A percentile compares a stretch with the other conserved stretches of the same genome.
These are phyloP conservation scores for Embiotoca jacksoni DNA, from an alignment of 2,113 vertebrate species.

Conservation along the genomic window DNA sequence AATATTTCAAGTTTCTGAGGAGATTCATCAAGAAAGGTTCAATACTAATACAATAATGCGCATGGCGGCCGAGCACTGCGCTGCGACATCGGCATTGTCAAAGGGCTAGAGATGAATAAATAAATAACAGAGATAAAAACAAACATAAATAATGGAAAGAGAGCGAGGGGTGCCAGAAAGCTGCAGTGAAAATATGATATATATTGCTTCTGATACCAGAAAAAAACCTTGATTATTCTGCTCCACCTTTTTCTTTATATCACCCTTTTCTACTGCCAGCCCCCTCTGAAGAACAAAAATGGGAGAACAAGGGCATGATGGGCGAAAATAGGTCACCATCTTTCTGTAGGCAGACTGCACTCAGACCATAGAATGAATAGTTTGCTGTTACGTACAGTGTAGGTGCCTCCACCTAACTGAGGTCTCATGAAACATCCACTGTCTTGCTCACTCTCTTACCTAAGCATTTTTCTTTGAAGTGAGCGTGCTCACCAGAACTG, in stretches of 20 bases:
- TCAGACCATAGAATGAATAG: slow-evolving; percentile 24
- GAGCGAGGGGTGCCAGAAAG: slow-evolving; percentile 23
- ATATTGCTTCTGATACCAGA: slow-evolving; percentile 47
- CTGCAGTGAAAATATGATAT: slow-evolving; percentile 48
- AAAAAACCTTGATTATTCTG: slow-evolving; percentile 57
- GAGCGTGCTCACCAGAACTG: slow-evolving; percentile 1
- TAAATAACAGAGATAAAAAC: slow-evolving; percentile 57
- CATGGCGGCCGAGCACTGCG: not conserved
- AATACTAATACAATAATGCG: slow-evolving; percentile 66
- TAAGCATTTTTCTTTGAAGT: slow-evolving; percentile 43
- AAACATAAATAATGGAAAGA: slow-evolving; percentile 65
- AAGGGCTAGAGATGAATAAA: slow-evolving; percentile 49
- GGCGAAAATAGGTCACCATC: slow-evolving; percentile 46
- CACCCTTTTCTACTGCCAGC: slow-evolving; percentile 20
- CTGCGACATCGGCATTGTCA: slow-evolving; percentile 24
- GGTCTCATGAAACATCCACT: slow-evolving; percentile 21
- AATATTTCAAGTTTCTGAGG: slow-evolving; percentile 68
- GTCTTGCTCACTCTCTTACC: not conserved
- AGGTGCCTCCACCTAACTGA: slow-evolving; percentile 28
- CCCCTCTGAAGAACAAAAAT: slow-evolving; percentile 33
- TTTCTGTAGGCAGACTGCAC: slow-evolving; percentile 38
- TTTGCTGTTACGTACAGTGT: slow-evolving; percentile 24
- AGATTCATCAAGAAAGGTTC: slow-evolving; percentile 69
- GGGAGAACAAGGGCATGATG: slow-evolving; percentile 7
- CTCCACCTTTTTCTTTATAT: slow-evolving; percentile 42